A percentile compares a stretch with the other conserved stretches of the same genome.
These are phyloP conservation scores for Cranoglanis bouderius DNA, from an alignment of 2,113 vertebrate species.

Conservation along the genomic window DNA sequence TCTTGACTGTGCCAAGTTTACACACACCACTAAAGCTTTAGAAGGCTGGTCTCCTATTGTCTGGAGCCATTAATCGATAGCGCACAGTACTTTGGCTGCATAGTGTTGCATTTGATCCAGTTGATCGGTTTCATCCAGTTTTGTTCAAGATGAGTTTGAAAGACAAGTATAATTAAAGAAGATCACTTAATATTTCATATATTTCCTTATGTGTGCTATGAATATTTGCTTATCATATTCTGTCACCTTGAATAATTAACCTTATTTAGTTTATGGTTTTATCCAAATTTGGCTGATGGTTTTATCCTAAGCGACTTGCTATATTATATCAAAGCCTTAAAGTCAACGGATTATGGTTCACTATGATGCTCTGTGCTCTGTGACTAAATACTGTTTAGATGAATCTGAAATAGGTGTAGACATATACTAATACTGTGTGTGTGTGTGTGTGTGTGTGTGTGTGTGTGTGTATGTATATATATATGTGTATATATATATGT, in stretches of 20 bases:
- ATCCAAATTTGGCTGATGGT: not conserved
- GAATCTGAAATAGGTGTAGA: not conserved
- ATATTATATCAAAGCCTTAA: no score
- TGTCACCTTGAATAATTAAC: not conserved
- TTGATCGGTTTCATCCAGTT: not conserved
- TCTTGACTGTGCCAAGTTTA: slow-evolving; percentile 36
- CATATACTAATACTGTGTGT: no score
- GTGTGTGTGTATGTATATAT: no score
- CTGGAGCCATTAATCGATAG: not conserved
- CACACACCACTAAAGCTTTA: not conserved
- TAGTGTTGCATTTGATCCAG: not conserved
- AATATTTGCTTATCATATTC: not conserved
- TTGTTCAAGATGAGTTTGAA: not conserved
- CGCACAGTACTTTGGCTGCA: not conserved
- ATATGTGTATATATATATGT: no score
- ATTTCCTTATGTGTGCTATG: not conserved
- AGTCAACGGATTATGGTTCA: not conserved
- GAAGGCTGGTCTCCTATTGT: not conserved
- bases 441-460: no score
- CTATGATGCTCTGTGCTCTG: not conserved
- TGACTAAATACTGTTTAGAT: not conserved
- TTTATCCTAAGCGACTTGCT: not conserved
- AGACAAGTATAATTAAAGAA: not conserved
- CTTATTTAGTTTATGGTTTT: not conserved
- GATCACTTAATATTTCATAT: no score